Base-by-base conservation (phyloP, 1,140 invertebrate species). In the Centruroides sculpturatus region DNA sequence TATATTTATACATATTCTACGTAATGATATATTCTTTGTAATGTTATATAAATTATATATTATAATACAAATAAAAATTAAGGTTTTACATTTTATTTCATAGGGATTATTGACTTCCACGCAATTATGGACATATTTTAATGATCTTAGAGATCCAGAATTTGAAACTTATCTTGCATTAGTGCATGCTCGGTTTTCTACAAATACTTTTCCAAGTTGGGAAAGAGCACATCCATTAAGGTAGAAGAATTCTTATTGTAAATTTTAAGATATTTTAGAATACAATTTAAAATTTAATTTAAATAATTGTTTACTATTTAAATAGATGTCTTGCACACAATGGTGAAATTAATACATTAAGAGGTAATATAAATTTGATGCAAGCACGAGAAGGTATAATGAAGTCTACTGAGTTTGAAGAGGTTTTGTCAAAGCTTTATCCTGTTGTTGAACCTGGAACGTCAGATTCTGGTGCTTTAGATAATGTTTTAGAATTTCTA, bases 191-290 rank as follows among this genome's bases (percentile, higher is more conserved):
- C 79, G 87, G 63, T 99, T 99, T 78, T 98, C 93, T 3, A 99
- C 96, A 55, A 99, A 99, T 75, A 99, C 96, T 23, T 98, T 98
- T 71, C 96, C 96, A 8, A 95, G 88, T 71, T 99, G 96, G 96
- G 95, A 98, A 75, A 82, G 95, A 69, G 94, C 96, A 10, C 96
- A 99, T 78, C 96, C 96, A n/a, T 79, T 98, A 69, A 85, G 94
- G 88, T 92, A 76, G 75, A 65, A 51, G 49, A 41, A 8, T 41
- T 41, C 51, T 53, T 53, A 53, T 6, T 53, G 2, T 23, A 36
- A 53, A 34, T 6, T 53, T 53, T 53, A 36, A 53, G 8, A 5
- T 53, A 53, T 34, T 23, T 53, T 6, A 36, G 35, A 53, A 34
- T 8, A 53, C 7, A 53, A 36, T 6, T 34, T 34, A 36, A 34